Evolutionary conservation across 1,140 invertebrate species (phyloP), one percentile per base, ranked within the genome.

Genomic region (Reticulitermes speratus): DNA sequence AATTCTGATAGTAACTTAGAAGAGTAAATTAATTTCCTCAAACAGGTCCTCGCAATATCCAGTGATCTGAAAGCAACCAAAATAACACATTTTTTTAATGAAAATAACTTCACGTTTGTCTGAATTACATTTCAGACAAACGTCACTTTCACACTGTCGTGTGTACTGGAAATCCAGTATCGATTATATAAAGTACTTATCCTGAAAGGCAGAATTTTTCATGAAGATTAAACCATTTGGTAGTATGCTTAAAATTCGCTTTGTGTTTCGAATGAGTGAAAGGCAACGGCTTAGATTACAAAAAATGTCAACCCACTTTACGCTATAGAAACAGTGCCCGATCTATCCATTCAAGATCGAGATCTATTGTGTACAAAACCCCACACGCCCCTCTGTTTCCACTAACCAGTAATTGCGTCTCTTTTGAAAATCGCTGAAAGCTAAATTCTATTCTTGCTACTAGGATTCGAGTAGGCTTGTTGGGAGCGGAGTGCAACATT

Each of bases 391-490:
- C n/a, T 75, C 25, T 75, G 65, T 14, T 75, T n/a, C n/a, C 52
- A 2, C 3, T 55, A 1, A 55, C 65, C n/a, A 30, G 65, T 19
- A 16, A 75, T 30, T n/a, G 65, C 65, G 0, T 30, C 65, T 75
- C 65, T 30, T 75, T 75, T 75, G 65, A 75, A 75, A n/a, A n/a
- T 75, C 65, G 65, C 65, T 75, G 65, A 75, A 75, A 30, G n/a
- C n/a, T 75, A 25, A 75, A 30, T 75, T 75, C 65, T 75, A 25
- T 30, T 8, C 65, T n/a, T n/a, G 59, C 59, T 65, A 65, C 48
- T 48, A n/a, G 25, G n/a, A 25, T 16, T 75, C 9, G n/a, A 75
- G 65, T 75, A 75, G 65, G 65, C 8, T 14, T 25, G n/a, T 30
- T n/a, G 65, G 59, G 65, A 75, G 65, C 7, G 25, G n/a, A n/a